Percentiles rank a stretch among this genome's conserved stretches.
phyloP scores from a whole-genome alignment of 2,888 invertebrate species.

The Cheilosia vulpina region DNA sequence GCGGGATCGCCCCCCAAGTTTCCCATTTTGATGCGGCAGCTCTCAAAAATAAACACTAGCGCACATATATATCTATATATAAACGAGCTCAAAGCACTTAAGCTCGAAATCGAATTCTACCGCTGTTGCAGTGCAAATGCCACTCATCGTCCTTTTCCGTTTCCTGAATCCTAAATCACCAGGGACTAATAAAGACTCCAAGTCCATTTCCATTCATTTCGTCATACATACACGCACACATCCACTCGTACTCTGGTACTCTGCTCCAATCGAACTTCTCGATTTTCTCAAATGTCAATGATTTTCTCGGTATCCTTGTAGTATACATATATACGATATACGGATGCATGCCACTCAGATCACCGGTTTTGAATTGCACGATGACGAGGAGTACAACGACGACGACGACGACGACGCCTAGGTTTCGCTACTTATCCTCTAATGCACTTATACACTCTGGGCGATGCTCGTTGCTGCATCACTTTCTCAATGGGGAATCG shows the following conservation, averaged over 20 bases:
- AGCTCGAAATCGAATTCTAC: slow-evolving; percentile 53
- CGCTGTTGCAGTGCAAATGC: slow-evolving; percentile 35
- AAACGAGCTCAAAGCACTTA: slow-evolving; percentile 32
- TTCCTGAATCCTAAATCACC: slow-evolving; percentile 72
- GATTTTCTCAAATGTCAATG: slow-evolving; percentile 66
- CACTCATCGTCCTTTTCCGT: slow-evolving; percentile 66
- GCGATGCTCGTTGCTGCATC: slow-evolving; percentile 41
- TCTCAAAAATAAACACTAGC: slow-evolving; percentile 23
- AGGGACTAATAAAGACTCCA: slow-evolving; percentile 70
- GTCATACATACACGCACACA: slow-evolving; percentile 18
- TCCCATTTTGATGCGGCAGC: slow-evolving; percentile 39
- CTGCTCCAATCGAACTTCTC: neutral
- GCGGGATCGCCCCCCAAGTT: neutral
- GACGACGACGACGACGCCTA: slow-evolving; percentile 33
- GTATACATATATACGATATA: neutral
- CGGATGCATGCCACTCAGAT: slow-evolving; percentile 70
- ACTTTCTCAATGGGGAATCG: slow-evolving; percentile 67
- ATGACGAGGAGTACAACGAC: slow-evolving; percentile 14
- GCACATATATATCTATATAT: neutral
- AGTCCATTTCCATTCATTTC: slow-evolving; percentile 71
- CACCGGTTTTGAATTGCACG: slow-evolving; percentile 57
- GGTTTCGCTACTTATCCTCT: slow-evolving; percentile 69
- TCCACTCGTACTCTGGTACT: neutral
- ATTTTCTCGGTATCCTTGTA: slow-evolving; percentile 67
- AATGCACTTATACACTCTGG: slow-evolving; percentile 63